Percentiles rank a stretch among this genome's conserved stretches.
phyloP scores from a whole-genome alignment of 2,113 vertebrate genomes.

The Dipodomys merriami region DNA sequence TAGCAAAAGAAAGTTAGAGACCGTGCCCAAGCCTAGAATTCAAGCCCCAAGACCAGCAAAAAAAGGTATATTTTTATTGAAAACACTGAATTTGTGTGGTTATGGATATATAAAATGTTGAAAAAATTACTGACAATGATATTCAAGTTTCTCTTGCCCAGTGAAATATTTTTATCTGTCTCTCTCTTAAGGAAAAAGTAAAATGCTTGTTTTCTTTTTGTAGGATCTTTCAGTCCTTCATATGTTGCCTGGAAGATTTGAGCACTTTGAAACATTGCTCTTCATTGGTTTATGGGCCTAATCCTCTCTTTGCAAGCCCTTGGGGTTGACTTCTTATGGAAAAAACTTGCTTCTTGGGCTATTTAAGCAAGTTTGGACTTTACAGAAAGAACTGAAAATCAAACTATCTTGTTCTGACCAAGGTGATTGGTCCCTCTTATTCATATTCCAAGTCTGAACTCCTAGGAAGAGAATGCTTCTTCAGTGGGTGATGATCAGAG shows the following conservation, averaged over 20 bases:
- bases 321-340: neutral
- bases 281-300: neutral
- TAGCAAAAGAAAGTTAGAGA: too few species aligned
- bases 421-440: neutral
- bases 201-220: slow-evolving; percentile 36
- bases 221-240: neutral
- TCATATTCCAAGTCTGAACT: neutral
- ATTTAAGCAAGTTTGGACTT: slow-evolving; percentile 29
- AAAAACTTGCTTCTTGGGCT: slow-evolving; percentile 7
- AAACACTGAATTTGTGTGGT: slow-evolving; percentile 19
- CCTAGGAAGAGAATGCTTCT: neutral
- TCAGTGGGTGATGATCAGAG: neutral
- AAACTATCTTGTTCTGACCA: neutral
- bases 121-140: neutral
- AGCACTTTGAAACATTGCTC: slow-evolving; percentile 4
- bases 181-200: neutral
- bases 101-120: neutral
- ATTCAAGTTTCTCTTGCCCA: slow-evolving; percentile 11
- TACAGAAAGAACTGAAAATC: slow-evolving; percentile 48
- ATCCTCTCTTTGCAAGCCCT: neutral
- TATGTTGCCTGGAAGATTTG: slow-evolving; percentile 34
- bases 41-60: neutral
- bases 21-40: too few species aligned
- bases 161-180: neutral
- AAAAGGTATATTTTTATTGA: slow-evolving; percentile 26